These are phyloP conservation scores for Anastatus disparis DNA, from an alignment of 1,140 invertebrate species.

Conservation along the genomic window DNA sequence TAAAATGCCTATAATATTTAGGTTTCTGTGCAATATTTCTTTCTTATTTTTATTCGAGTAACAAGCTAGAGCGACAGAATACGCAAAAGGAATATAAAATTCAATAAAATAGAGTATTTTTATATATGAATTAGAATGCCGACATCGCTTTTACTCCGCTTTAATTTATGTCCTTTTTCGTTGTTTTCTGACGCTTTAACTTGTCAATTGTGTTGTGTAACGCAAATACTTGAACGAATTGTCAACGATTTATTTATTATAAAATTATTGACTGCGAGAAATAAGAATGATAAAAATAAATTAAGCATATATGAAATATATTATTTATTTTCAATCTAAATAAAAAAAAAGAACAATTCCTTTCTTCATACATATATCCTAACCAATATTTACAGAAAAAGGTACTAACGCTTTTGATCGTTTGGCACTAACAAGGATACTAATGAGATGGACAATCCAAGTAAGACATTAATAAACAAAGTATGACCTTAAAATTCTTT, in stretches of 20 bases:
- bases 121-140: background rate
- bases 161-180: slow-evolving; percentile 5
- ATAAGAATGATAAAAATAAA: slow-evolving; percentile 36
- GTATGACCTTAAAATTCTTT: no score
- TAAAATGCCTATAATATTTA: no score
- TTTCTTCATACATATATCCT: slow-evolving; percentile 12
- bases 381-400: slow-evolving; percentile 1
- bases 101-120: slow-evolving; percentile 9
- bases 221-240: no score
- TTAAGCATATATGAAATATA: no score
- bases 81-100: background rate
- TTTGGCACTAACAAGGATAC: slow-evolving; percentile 26
- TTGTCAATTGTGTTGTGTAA: slow-evolving; percentile 4
- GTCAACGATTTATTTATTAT: slow-evolving; percentile 19
- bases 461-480: no score
- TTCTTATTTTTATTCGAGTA: background rate
- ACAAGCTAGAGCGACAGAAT: slow-evolving; percentile 9
- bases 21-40: no score
- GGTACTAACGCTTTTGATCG: slow-evolving; percentile 23
- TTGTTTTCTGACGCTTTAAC: slow-evolving; percentile 13
- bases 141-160: background rate
- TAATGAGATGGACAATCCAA: no score
- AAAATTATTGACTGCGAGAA: slow-evolving; percentile 30
- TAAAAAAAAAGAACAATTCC: slow-evolving; percentile 10
- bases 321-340: no score